A percentile compares a stretch with the other conserved stretches of the same genome.
phyloP scores from a whole-genome alignment of 2,797 vertebrate species.

The Lepilemur ruficaudatus region DNA sequence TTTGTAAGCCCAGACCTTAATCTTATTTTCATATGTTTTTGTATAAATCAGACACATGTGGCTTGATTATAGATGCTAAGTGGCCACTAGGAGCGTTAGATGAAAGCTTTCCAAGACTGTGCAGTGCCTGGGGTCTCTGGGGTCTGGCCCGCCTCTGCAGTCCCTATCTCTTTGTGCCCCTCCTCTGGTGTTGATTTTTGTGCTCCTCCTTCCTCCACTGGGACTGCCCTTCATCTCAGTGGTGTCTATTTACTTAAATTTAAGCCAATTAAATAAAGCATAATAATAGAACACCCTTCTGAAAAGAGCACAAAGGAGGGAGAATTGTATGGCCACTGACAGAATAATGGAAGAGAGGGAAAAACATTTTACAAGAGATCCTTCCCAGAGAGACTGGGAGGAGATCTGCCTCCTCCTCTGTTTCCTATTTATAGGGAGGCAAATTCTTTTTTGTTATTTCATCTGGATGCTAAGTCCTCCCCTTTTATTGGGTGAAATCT shows the following conservation, averaged over 20 bases:
- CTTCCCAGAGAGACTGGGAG: neutral
- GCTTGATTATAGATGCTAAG: slow-evolving; percentile 61
- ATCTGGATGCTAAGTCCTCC: slow-evolving; percentile 22
- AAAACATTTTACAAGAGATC: slow-evolving; percentile 15
- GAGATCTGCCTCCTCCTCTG: neutral
- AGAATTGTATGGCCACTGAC: neutral
- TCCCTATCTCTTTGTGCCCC: neutral
- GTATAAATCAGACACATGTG: slow-evolving; percentile 51
- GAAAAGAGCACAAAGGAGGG: slow-evolving; percentile 59
- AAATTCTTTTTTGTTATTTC: neutral
- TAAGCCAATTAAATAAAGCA: slow-evolving; percentile 71
- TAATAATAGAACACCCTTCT: slow-evolving; percentile 64
- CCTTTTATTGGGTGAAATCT: slow-evolving; percentile 12
- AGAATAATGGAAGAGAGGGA: slow-evolving; percentile 27
- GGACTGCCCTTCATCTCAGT: slow-evolving; percentile 55
- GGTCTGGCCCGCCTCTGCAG: neutral
- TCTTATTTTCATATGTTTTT: slow-evolving; percentile 73
- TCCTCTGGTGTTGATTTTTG: slow-evolving; percentile 22
- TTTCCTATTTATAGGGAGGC: slow-evolving; percentile 37
- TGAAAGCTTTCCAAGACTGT: slow-evolving; percentile 23
- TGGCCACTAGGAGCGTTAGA: slow-evolving; percentile 68
- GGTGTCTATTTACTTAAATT: slow-evolving; percentile 70
- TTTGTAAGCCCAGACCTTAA: slow-evolving; percentile 30
- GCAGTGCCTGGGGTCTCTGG: neutral
- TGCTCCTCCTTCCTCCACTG: neutral